Evolutionary conservation across 2,113 vertebrate genomes (phyloP).

Genomic region (Brevimyrus niger): DNA sequence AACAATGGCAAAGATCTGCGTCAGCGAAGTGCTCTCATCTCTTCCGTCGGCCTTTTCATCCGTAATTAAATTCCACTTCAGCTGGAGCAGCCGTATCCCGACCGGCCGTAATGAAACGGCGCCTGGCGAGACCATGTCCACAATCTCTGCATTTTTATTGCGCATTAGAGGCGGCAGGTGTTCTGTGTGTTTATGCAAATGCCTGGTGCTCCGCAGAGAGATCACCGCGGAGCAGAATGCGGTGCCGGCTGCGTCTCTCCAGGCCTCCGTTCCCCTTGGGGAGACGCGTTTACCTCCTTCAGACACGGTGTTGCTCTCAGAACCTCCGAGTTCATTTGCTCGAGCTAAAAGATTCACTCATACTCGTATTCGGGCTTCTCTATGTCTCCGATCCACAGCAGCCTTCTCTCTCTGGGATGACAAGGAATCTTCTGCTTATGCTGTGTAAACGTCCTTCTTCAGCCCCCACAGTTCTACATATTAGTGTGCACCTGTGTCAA

Average conservation of each 20-base stretch:
- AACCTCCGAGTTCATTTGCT: background rate
- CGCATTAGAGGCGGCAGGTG: background rate
- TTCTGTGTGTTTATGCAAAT: constrained; percentile 5
- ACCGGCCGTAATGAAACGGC: background rate
- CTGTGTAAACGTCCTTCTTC: background rate
- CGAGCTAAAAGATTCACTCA: background rate
- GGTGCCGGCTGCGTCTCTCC: background rate
- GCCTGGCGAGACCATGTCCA: background rate
- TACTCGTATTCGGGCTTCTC: background rate
- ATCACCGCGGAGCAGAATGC: background rate
- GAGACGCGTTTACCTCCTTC: background rate
- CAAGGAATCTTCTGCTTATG: background rate
- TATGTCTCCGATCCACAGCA: background rate
- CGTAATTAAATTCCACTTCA: constrained; percentile 3
- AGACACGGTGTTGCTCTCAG: background rate
- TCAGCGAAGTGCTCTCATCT: background rate
- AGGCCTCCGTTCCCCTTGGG: background rate
- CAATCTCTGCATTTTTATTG: background rate
- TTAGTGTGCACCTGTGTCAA: background rate
- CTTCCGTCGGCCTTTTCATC: background rate
- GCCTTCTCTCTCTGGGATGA: background rate
- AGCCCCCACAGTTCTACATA: background rate
- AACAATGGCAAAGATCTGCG: background rate
- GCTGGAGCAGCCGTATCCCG: background rate
- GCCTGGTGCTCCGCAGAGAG: background rate